Conservation (phyloP, 1,140 invertebrate species). For the Apocrypta bakeri region DNA sequence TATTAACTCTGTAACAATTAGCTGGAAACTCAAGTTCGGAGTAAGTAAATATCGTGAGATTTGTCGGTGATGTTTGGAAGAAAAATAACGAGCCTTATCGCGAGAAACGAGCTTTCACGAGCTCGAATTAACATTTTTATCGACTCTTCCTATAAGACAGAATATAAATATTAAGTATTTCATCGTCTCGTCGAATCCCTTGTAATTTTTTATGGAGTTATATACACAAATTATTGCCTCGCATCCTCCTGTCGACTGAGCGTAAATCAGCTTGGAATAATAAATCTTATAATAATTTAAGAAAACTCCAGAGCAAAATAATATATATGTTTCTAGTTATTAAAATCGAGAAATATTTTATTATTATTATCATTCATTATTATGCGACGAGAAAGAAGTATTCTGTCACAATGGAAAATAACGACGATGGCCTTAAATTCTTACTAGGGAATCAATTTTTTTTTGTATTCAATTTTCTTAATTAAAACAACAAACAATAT, state of each 20-base stretch:
- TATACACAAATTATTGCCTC: slow-evolving; percentile 38
- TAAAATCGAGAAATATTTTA: slow-evolving; percentile 9
- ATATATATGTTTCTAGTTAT: not conserved
- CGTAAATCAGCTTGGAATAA: slow-evolving; percentile 41
- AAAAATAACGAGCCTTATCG: slow-evolving; percentile 39
- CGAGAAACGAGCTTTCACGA: slow-evolving; percentile 9
- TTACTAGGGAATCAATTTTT: too few relatives aligned
- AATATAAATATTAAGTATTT: slow-evolving; percentile 10
- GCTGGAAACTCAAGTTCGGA: not conserved
- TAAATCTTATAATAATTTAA: slow-evolving; percentile 36
- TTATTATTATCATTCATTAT: slow-evolving; percentile 20
- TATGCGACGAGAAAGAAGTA: too few relatives aligned
- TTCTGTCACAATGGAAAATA: too few relatives aligned
- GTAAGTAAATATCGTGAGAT: slow-evolving; percentile 38
- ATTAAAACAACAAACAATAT: too few relatives aligned
- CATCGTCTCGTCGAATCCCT: too few relatives aligned
- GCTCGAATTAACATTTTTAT: slow-evolving; percentile 46
- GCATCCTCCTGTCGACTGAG: not conserved
- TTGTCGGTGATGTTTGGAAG: slow-evolving; percentile 9
- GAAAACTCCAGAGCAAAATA: not conserved
- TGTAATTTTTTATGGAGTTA: slow-evolving; percentile 31
- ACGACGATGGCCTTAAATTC: too few relatives aligned
- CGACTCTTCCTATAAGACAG: slow-evolving; percentile 10
- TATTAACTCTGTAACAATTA: slow-evolving; percentile 22
- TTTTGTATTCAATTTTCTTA: too few relatives aligned